These are phyloP conservation scores for Ophion ellenae DNA, from an alignment of 2,888 invertebrate genomes.

Conservation along the genomic window DNA sequence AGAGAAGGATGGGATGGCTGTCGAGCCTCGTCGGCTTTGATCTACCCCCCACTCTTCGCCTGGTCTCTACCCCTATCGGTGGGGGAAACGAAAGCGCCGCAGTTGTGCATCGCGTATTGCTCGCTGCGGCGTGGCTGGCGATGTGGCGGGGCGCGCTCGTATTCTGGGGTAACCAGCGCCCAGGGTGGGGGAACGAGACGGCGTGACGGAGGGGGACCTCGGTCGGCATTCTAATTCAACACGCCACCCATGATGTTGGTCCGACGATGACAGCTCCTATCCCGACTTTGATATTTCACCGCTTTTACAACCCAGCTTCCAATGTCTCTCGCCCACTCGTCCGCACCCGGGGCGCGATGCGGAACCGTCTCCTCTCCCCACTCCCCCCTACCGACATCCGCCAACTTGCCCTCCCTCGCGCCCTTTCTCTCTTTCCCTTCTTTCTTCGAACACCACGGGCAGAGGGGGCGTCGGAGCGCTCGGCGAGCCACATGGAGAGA, in stretches of 20 bases:
- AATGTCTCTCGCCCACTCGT: conserved; percentile 71
- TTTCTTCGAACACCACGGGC: conserved; percentile 27
- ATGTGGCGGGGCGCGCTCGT: conserved; percentile 81
- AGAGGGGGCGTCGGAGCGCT: conserved; percentile 27
- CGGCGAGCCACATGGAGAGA: background rate
- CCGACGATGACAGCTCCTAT: conserved; percentile 84
- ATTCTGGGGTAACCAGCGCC: conserved; percentile 82
- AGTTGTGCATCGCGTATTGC: conserved; percentile 69
- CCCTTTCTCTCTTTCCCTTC: conserved; percentile 55
- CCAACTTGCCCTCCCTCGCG: conserved; percentile 63
- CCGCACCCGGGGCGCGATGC: conserved; percentile 66
- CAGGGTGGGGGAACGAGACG: conserved; percentile 85
- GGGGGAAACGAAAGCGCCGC: conserved; percentile 81
- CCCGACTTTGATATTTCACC: conserved; percentile 84
- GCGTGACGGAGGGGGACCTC: conserved; percentile 82
- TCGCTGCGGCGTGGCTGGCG: conserved; percentile 66
- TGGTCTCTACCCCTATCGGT: conserved; percentile 71
- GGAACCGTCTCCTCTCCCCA: conserved; percentile 68
- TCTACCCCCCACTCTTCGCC: conserved; percentile 83
- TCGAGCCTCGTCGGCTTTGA: conserved; percentile 76
- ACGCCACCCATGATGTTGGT: conserved; percentile 84
- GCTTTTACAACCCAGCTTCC: conserved; percentile 79
- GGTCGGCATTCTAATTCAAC: conserved; percentile 84
- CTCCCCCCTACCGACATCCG: conserved; percentile 69
- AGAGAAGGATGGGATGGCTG: conserved; percentile 59